These are phyloP conservation scores for Tautogolabrus adspersus DNA, from an alignment of 2,113 vertebrate species.

Conservation along the genomic window DNA sequence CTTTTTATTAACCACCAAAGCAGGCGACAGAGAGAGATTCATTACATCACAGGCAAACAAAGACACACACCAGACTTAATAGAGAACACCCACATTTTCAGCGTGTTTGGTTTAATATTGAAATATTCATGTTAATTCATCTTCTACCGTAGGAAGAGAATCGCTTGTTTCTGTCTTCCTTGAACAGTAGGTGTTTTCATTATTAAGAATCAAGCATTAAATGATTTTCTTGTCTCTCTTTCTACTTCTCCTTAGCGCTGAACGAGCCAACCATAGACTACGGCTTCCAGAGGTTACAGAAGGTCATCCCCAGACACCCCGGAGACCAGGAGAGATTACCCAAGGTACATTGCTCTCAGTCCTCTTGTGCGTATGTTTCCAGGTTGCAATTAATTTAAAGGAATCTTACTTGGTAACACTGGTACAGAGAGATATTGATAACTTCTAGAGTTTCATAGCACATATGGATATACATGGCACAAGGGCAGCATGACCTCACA, in stretches of 20 bases:
- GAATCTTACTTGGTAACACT: constrained; percentile 51
- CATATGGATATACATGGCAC: constrained; percentile 50
- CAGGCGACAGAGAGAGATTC: constrained; percentile 86
- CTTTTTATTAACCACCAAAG: constrained; percentile 88
- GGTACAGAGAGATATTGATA: constrained; percentile 66
- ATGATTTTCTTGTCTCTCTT: constrained; percentile 22
- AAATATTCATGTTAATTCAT: constrained; percentile 72
- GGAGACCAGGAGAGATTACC: constrained; percentile 97
- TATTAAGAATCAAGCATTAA: constrained; percentile 49
- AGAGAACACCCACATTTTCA: constrained; percentile 71
- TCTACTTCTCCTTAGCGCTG: constrained; percentile 85
- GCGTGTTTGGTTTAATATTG: constrained; percentile 65
- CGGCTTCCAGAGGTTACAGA: constrained; percentile 97
- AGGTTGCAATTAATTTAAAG: constrained; percentile 46
- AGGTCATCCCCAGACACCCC: constrained; percentile 97
- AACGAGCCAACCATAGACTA: constrained; percentile 98
- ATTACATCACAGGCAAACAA: constrained; percentile 84
- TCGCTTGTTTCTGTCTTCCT: constrained; percentile 30
- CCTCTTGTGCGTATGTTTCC: constrained; percentile 53
- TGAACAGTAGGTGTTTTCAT: constrained; percentile 55
- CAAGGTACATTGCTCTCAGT: constrained; percentile 86
- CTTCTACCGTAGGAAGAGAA: constrained; percentile 28
- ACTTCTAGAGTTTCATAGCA: constrained; percentile 64
- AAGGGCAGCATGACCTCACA: constrained; percentile 63
- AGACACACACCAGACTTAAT: constrained; percentile 72